Evolutionary conservation across 1,140 invertebrate genomes (phyloP), one percentile per base, ranked within the genome.

Genomic region (Pseudomyrmex concolor): DNA sequence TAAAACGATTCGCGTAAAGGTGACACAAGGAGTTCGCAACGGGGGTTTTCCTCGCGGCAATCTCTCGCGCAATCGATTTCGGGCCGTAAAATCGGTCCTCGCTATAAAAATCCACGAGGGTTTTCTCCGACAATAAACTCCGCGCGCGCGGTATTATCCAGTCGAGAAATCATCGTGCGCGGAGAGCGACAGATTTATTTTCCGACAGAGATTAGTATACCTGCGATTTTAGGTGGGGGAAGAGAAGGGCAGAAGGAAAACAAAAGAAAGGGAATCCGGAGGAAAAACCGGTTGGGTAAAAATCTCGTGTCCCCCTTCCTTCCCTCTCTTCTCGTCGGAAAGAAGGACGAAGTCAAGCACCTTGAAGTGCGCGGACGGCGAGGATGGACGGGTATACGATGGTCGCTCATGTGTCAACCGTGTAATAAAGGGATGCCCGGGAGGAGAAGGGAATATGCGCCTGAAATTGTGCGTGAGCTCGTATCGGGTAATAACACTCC

Each of bases 321-420:
- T 0, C 2, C 25, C 17, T 25, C 19, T 59, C 54, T 62, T 55
- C 50, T 22, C 57, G 50, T 12, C 48, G 25, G 25, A 4, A 22
- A 63, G 66, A 74, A 85, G 78, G 45, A 43, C 51, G 50, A 66
- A 86, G 78, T 63, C 64, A 83, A 48, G 67, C 62, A 82, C 78
- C 71, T 72, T 62, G 60, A 19, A 66, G 48, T 62, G 17, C 60
- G 25, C 59, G 22, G 19, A n/a, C 59, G 22, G 19, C 15, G 57
- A 63, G 22, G 59, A 76, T 59, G 45, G 59, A 25, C 64, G 25
- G n/a, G 25, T 17, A n/a, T 45, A 22, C 43, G 86, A 78, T 72
- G 59, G 80, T 73, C 48, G 72, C 71, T 85, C 86, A 87, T 87
- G 86, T 87, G 86, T 87, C 86, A 84, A 87, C 73, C 81, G 67